phyloP scores from a whole-genome alignment of 2,888 invertebrate genomes.

The Merodon equestris region DNA sequence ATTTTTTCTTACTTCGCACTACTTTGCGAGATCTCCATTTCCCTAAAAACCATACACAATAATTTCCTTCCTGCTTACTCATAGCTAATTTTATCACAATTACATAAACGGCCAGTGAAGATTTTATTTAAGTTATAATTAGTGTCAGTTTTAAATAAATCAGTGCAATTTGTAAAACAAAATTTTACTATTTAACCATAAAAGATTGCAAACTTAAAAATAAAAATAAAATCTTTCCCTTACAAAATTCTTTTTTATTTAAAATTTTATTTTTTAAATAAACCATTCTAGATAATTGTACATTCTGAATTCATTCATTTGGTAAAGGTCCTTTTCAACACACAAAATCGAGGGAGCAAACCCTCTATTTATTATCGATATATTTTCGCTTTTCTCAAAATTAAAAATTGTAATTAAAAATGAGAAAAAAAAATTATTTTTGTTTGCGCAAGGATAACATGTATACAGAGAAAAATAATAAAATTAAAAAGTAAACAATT shows the following conservation, averaged over 20 bases:
- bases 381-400: conserved; percentile 12
- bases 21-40: too few species aligned
- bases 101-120: conserved; percentile 69
- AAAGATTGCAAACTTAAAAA: conserved; percentile 33
- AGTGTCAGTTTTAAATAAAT: conserved; percentile 67
- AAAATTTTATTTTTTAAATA: conserved; percentile 19
- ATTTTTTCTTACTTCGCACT: too few species aligned
- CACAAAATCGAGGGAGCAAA: conserved; percentile 29
- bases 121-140: conserved; percentile 58
- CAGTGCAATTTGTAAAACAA: conserved; percentile 71
- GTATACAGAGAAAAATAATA: conserved; percentile 74
- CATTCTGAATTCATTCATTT: conserved; percentile 57
- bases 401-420: conserved; percentile 22
- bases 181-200: conserved; percentile 13
- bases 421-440: conserved; percentile 51
- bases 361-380: conserved; percentile 55
- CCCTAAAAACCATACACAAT: too few species aligned
- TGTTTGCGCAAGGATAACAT: conserved; percentile 75
- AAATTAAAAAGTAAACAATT: conserved; percentile 57
- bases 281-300: conserved; percentile 61
- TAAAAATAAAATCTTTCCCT: conserved; percentile 13
- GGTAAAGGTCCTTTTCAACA: conserved; percentile 39
- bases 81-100: too few species aligned
- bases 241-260: too few species aligned
- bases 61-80: too few species aligned